These are phyloP conservation scores for Psittacara wagleri DNA, from an alignment of 2,113 vertebrate species.

Conservation along the genomic window DNA sequence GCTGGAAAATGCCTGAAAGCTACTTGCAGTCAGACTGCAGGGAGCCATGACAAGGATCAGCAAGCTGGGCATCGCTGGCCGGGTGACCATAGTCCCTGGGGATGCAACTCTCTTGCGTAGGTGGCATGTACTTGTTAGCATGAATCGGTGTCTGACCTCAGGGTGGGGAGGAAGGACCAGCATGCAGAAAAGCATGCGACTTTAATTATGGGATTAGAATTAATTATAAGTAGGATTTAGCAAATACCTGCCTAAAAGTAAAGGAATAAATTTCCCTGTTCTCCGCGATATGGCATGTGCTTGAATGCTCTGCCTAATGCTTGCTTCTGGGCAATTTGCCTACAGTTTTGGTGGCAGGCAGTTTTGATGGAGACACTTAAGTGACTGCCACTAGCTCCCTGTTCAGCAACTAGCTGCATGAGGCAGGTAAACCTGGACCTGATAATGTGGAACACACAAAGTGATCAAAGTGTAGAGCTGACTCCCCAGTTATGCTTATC, in stretches of 20 bases:
- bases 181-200: not conserved
- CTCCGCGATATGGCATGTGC: not conserved
- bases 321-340: slow-evolving; percentile 22
- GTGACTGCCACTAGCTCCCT: not conserved
- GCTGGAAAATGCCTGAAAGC: slow-evolving; percentile 54
- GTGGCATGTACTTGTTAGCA: not conserved
- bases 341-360: not conserved
- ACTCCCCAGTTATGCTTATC: not conserved
- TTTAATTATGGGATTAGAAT: slow-evolving; percentile 55
- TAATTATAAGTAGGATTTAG: slow-evolving; percentile 49
- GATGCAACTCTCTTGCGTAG: not conserved
- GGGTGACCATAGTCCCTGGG: not conserved
- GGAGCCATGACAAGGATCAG: not conserved
- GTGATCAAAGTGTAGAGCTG: not conserved
- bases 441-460: not conserved
- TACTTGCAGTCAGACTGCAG: not conserved
- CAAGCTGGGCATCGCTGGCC: accelerated
- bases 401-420: accelerated
- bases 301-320: slow-evolving; percentile 25
- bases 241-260: slow-evolving; percentile 24
- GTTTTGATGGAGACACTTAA: not conserved
- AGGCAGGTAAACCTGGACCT: accelerated
- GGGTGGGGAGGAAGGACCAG: not conserved
- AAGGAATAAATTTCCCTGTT: slow-evolving; percentile 17
- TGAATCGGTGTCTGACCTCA: accelerated